Evolutionary conservation across 2,113 vertebrate genomes (phyloP), one percentile per base, ranked within the genome.

Genomic region (Syngnathus scovelli): DNA sequence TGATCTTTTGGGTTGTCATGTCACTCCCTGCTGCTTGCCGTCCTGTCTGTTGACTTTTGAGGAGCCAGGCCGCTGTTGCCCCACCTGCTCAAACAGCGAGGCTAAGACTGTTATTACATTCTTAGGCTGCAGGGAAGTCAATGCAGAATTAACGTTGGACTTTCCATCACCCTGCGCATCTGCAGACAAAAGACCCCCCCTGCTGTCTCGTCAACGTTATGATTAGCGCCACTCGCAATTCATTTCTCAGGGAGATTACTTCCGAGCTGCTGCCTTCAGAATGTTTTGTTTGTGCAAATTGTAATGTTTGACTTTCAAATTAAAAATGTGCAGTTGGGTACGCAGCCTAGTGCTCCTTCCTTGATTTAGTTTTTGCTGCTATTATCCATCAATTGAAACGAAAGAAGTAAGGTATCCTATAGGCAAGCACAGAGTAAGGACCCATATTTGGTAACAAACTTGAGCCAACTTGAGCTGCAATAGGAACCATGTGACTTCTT

Each of bases 51-150:
- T 87, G 84, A 78, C 75, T 83, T 68, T 78, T 71, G 70, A 27
- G 62, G 9, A 75, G 74, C 61, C 23, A 51, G 74, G 76, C 71
- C 75, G 46, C 7, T 41, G 69, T 79, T 75, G 77, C 78, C 83
- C 77, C 80, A 87, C 76, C 85, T 87, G 85, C 59, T 85, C 79
- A 86, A 86, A 87, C 70, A 83, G 69, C 68, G 23, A 60, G 52
- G 75, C 64, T 64, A 38, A 58, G 65, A 69, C 67, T 75, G 60
- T 69, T 76, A 83, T 85, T 68, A 78, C 59, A 66, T 61, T 23
- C 72, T 62, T 65, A 27, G 33, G 68, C 82, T 70, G 75, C 63
- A 36, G 41, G 61, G 15, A 51, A 75, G 68, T 86, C 74, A 67
- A 78, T 46, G 62, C 66, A 58, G 82, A 71, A 72, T 79, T 68